Conservation (phyloP, 1,140 invertebrate species). For the Polypedilum vanderplanki region DNA sequence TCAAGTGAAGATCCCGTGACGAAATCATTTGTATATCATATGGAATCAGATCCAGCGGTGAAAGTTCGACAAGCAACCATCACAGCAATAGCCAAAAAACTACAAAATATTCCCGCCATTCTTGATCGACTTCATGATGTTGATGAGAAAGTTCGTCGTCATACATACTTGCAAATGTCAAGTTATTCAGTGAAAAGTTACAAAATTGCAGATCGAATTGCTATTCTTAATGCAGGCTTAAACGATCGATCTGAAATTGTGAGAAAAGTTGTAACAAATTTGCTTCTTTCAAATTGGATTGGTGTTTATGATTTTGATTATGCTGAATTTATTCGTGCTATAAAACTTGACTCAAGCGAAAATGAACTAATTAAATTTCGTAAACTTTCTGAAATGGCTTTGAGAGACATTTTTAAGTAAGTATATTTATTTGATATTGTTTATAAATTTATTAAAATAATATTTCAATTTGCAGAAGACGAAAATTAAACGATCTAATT, state of each 20-base stretch:
- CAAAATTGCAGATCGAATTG: slow-evolving; percentile 59
- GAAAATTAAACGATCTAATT: background rate
- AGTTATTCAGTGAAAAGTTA: slow-evolving; percentile 59
- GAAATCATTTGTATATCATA: slow-evolving; percentile 67
- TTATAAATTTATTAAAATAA: background rate
- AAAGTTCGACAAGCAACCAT: slow-evolving; percentile 63
- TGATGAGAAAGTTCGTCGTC: slow-evolving; percentile 64
- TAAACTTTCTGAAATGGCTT: slow-evolving; percentile 40
- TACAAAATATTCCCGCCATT: slow-evolving; percentile 57
- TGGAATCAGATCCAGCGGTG: slow-evolving; percentile 65
- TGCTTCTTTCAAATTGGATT: slow-evolving; percentile 59
- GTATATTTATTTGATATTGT: slow-evolving; percentile 31
- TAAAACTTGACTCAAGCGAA: slow-evolving; percentile 55
- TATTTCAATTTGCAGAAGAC: background rate
- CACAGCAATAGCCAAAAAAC: slow-evolving; percentile 57
- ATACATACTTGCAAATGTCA: slow-evolving; percentile 64
- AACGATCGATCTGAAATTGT: slow-evolving; percentile 54
- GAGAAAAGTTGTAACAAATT: slow-evolving; percentile 45
- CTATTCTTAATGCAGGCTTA: slow-evolving; percentile 57
- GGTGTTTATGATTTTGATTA: slow-evolving; percentile 53
- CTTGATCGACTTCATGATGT: slow-evolving; percentile 65
- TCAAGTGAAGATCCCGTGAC: slow-evolving; percentile 70
- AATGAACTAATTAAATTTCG: slow-evolving; percentile 42
- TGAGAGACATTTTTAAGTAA: slow-evolving; percentile 46
- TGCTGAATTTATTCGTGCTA: slow-evolving; percentile 52